These are phyloP conservation scores for Pyrrhia umbra DNA, from an alignment of 2,888 invertebrate genomes.

Conservation along the genomic window DNA sequence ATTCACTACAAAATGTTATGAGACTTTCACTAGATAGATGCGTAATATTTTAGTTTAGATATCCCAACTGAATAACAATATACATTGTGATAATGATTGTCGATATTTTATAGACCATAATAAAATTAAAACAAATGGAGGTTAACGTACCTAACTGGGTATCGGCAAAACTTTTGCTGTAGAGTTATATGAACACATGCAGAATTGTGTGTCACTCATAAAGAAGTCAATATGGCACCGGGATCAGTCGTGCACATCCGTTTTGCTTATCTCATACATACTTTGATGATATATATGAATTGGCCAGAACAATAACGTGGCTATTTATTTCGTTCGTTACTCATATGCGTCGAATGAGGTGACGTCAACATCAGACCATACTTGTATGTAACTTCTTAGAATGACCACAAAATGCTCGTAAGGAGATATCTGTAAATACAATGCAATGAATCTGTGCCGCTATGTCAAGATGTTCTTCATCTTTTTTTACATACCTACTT, in stretches of 20 bases:
- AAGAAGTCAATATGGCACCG: conserved; percentile 81
- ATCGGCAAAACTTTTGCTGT: conserved; percentile 39
- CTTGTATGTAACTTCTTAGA: conserved; percentile 61
- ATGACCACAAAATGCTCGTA: conserved; percentile 65
- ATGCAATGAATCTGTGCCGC: conserved; percentile 56
- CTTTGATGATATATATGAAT: conserved; percentile 68
- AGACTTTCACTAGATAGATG: conserved; percentile 48
- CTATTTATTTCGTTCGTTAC: conserved; percentile 66
- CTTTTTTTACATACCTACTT: conserved; percentile 7
- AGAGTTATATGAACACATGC: conserved; percentile 28
- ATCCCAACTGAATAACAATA: neutral
- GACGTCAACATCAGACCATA: conserved; percentile 58
- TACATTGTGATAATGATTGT: too few species aligned
- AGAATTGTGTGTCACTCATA: conserved; percentile 75
- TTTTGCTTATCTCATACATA: conserved; percentile 71
- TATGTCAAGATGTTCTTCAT: conserved; percentile 45
- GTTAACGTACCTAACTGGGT: too few species aligned
- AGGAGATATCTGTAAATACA: conserved; percentile 57
- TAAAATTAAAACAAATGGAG: too few species aligned
- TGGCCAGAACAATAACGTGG: conserved; percentile 72
- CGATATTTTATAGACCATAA: too few species aligned
- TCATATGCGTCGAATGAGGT: conserved; percentile 61
- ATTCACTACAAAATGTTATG: conserved; percentile 49
- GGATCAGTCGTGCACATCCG: conserved; percentile 85
- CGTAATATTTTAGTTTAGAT: neutral